A percentile compares a stretch with the other conserved stretches of the same genome.
phyloP scores from a whole-genome alignment of 2,797 vertebrate species.

The Loriculus beryllinus region DNA sequence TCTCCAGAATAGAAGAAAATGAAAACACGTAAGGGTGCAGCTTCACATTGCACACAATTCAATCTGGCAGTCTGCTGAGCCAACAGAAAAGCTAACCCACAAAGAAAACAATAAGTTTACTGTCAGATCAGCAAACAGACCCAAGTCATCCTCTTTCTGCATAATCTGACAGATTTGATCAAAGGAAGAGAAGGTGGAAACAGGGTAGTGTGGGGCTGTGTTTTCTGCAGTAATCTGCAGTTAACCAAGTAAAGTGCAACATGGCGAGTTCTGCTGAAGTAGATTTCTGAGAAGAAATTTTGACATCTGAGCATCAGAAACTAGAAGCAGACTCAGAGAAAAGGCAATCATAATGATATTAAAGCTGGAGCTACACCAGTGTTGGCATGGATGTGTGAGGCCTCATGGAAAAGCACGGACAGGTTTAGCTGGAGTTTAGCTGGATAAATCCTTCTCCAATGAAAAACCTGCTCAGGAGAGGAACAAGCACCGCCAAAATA shows the following conservation, averaged over 20 bases:
- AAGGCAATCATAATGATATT: neutral
- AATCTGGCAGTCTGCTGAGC: neutral
- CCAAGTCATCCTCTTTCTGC: neutral
- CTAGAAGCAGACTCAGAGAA: neutral
- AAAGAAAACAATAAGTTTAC: neutral
- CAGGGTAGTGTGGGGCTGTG: neutral
- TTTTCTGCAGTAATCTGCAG: neutral
- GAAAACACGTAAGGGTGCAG: neutral
- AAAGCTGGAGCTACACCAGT: neutral
- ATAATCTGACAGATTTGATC: neutral
- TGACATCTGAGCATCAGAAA: neutral
- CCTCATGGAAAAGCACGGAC: neutral
- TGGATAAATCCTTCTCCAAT: neutral
- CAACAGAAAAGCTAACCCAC: neutral
- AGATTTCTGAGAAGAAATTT: neutral
- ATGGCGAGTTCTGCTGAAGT: neutral
- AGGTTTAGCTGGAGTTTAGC: neutral
- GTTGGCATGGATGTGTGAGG: neutral
- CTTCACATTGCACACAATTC: neutral
- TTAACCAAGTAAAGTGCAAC: neutral
- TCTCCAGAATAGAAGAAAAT: neutral
- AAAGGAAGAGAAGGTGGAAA: neutral
- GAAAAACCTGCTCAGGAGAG: rapidly evolving
- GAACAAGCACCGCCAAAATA: neutral
- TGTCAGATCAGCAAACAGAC: neutral